Percentiles rank a stretch among this genome's conserved stretches.
Conservation (phyloP, 2,113 vertebrate species). For the Hyaena hyaena region DNA sequence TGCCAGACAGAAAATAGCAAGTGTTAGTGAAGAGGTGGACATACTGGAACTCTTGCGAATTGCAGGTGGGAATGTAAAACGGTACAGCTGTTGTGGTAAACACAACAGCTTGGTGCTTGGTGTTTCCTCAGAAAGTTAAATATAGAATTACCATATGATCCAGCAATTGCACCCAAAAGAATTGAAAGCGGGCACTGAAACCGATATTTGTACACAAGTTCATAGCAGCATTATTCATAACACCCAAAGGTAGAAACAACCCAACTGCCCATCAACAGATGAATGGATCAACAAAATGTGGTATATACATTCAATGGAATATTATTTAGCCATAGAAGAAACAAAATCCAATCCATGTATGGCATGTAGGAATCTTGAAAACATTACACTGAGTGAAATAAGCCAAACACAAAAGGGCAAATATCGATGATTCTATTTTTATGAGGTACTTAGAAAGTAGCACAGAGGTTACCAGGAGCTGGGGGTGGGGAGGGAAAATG, state of each 20-base stretch:
- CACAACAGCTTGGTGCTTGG: background rate
- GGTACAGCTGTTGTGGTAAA: background rate
- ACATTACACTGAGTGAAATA: background rate
- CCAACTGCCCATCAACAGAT: background rate
- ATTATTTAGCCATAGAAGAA: background rate
- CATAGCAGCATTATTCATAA: background rate
- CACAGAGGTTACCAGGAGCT: background rate
- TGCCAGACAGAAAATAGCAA: background rate
- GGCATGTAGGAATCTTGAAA: background rate
- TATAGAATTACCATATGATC: background rate
- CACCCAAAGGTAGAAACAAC: background rate
- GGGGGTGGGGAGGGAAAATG: too few relatives aligned
- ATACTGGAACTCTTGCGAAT: background rate
- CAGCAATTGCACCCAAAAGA: background rate
- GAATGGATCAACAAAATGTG: background rate
- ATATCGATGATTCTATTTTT: background rate
- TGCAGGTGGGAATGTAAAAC: background rate
- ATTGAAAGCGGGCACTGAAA: background rate
- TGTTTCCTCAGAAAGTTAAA: background rate
- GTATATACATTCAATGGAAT: background rate
- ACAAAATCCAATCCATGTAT: background rate
- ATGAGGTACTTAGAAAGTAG: background rate
- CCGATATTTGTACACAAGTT: background rate
- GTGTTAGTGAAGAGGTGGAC: background rate
- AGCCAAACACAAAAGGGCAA: background rate